These are phyloP conservation scores for Heteropelma amictum DNA, from an alignment of 2,888 invertebrate species.

Conservation along the genomic window DNA sequence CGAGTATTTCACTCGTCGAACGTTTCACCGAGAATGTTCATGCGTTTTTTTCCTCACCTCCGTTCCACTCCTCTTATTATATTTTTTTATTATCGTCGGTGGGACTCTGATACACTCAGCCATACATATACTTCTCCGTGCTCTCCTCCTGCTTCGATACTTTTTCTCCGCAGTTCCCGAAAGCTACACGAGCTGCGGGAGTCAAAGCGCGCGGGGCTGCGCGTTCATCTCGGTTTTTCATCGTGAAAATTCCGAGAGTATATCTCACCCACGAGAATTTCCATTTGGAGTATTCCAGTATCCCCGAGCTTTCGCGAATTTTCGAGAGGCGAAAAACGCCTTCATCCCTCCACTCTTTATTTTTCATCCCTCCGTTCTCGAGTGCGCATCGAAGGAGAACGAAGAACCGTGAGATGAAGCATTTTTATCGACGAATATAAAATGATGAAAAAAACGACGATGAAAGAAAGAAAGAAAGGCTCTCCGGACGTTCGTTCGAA, in stretches of 20 bases:
- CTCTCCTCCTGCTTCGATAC: not conserved
- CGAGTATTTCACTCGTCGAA: constrained; percentile 35
- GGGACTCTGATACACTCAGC: constrained; percentile 19
- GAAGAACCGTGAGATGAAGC: no score
- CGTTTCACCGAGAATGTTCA: constrained; percentile 21
- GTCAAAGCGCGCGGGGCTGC: no score
- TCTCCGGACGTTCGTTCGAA: no score
- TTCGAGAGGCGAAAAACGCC: not conserved
- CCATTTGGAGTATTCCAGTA: constrained; percentile 11
- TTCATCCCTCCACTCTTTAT: no score
- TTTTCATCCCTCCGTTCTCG: no score
- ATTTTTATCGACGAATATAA: no score
- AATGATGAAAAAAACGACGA: no score
- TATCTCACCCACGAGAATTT: constrained; percentile 32
- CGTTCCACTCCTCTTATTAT: not conserved
- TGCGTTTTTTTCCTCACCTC: not conserved
- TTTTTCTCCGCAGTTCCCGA: not conserved
- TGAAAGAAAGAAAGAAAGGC: no score
- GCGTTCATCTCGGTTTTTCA: constrained; percentile 3
- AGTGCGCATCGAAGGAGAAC: no score
- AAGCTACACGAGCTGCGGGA: no score
- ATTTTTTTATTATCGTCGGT: constrained; percentile 21
- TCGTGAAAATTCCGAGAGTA: constrained; percentile 29
- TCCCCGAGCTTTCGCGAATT: not conserved
- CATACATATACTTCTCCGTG: not conserved